These are phyloP conservation scores for Nephrotoma flavescens DNA, from an alignment of 2,888 invertebrate species.

Conservation along the genomic window DNA sequence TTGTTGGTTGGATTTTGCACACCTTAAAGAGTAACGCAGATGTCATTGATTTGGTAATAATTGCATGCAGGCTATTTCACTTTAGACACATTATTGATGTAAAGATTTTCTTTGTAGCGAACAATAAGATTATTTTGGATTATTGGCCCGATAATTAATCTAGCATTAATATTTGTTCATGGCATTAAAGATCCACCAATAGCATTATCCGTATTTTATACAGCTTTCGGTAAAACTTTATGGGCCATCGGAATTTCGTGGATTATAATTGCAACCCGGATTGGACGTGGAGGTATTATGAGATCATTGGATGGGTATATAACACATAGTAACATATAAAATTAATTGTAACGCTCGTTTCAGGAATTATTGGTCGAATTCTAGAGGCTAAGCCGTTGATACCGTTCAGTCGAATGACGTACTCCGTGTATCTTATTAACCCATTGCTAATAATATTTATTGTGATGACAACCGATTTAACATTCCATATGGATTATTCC, in stretches of 20 bases:
- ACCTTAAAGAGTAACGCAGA: constrained; percentile 14
- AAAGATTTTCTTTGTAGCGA: background rate
- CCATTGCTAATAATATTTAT: constrained; percentile 32
- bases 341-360: background rate
- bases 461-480: constrained; percentile 14
- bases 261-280: constrained; percentile 34
- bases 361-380: constrained; percentile 16
- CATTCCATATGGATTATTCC: constrained; percentile 13
- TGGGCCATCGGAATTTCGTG: constrained; percentile 36
- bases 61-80: background rate
- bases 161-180: constrained; percentile 31
- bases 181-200: constrained; percentile 26
- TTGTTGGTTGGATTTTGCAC: constrained; percentile 26
- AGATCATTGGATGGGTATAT: background rate
- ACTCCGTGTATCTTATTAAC: constrained; percentile 35
- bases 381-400: constrained; percentile 18
- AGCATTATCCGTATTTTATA: constrained; percentile 28
- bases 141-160: constrained; percentile 27
- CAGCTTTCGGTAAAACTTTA: constrained; percentile 29
- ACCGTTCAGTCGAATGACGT: constrained; percentile 33
- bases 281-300: constrained; percentile 29
- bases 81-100: background rate
- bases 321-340: background rate
- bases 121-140: constrained; percentile 9
- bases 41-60: constrained; percentile 1